A percentile compares a stretch with the other conserved stretches of the same genome.
Conservation (phyloP, 2,113 vertebrate species). For the Candoia aspera region DNA sequence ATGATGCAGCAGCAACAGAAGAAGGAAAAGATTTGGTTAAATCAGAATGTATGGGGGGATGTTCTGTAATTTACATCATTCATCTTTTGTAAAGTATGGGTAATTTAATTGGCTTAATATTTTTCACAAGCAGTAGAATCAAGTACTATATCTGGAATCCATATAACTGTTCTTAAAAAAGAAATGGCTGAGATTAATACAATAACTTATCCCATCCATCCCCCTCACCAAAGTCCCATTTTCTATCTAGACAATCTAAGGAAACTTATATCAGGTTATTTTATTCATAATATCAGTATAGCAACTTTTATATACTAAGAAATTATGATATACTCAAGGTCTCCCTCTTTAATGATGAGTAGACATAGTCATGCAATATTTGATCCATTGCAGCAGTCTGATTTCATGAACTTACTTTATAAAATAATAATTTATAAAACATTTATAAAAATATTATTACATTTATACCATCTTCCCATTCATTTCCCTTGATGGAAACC, state of each 20-base stretch:
- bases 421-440: not conserved
- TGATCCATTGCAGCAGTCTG: not conserved
- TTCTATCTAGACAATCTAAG: not conserved
- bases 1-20: constrained; percentile 32
- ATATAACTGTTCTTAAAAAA: not conserved
- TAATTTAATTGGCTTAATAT: not conserved
- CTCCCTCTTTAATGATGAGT: not conserved
- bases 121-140: not conserved
- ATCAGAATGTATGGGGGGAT: not conserved
- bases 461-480: not conserved
- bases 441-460: not conserved
- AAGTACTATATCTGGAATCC: not conserved
- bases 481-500: not conserved
- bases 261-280: not conserved
- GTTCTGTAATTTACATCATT: not conserved
- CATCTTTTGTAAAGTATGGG: not conserved
- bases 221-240: not conserved
- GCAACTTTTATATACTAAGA: not conserved
- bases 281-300: not conserved
- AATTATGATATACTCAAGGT: not conserved
- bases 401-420: not conserved
- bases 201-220: not conserved
- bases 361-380: not conserved
- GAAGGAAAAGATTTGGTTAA: not conserved
- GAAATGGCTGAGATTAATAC: not conserved